phyloP scores from a whole-genome alignment of 2,113 vertebrate species.

The Psephotus haematonotus region DNA sequence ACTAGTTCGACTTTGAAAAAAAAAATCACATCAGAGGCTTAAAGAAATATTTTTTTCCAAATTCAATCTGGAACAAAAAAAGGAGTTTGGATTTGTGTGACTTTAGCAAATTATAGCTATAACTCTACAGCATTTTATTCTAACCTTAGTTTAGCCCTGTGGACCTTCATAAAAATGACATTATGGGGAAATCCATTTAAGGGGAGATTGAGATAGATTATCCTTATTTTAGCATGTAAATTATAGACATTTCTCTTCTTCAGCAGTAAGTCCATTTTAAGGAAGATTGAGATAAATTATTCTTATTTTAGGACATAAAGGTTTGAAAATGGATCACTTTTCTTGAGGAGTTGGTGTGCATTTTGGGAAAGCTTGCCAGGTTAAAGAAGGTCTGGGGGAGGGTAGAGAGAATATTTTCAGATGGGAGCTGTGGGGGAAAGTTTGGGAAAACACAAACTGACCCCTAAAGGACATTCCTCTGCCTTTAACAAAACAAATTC shows the following conservation, averaged over 20 bases:
- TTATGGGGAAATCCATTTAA: conserved; percentile 10
- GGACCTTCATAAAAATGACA: conserved; percentile 14
- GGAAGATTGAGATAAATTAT: conserved; percentile 41
- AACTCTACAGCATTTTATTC: background rate
- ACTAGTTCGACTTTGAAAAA: background rate
- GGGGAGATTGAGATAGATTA: conserved; percentile 15
- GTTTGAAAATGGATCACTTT: background rate
- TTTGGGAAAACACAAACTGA: conserved; percentile 21
- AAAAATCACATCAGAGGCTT: background rate
- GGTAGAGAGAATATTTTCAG: background rate
- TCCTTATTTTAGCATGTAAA: conserved; percentile 50
- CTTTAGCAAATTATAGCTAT: background rate
- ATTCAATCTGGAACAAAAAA: background rate
- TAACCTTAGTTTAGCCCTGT: background rate
- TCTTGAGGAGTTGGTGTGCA: background rate
- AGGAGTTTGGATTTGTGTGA: background rate
- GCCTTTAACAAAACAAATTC: background rate
- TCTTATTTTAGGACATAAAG: background rate
- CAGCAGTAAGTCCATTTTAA: conserved; percentile 37
- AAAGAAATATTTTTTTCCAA: background rate
- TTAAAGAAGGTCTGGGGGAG: background rate
- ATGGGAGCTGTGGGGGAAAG: background rate
- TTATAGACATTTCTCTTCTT: conserved; percentile 47
- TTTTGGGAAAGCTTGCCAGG: background rate
- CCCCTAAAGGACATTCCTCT: conserved; percentile 5